Evolutionary conservation across 2,113 vertebrate genomes (phyloP), one percentile per base, ranked within the genome.

Genomic region (Mobula birostris): DNA sequence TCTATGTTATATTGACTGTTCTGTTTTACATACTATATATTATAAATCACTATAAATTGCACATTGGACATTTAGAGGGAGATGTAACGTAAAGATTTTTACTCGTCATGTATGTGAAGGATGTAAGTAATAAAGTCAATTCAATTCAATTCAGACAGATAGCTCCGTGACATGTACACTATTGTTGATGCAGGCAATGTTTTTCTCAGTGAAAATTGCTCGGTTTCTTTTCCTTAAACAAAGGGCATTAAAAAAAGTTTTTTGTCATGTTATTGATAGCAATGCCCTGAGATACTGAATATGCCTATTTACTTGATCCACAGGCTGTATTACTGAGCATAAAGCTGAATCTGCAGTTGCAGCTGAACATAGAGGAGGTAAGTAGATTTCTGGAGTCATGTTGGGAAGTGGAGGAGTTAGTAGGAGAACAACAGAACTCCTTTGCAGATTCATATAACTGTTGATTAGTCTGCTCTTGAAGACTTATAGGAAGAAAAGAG

Each of bases 331-430:
- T 96, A 8, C 95, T 98, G 91, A 95, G 97, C 93, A 96, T 96
- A 0, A 98, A 97, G 94, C 95, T 98, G 94, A 95, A 97, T 61
- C 95, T 98, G 58, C 98, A 98, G 96, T 95, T 96, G 5, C 96
- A 98, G 21, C 96, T 98, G 48, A 95, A 97, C 82, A 94, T 97
- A 94, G 98, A 98, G 94, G 96, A 98, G 97, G 98, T 98, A 94
- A 97, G 97, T 94, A 17, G 36, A 94, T 94, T 95, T 95, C 94
- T 90, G 5, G 29, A 66, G n/a, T 66, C 29, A 17, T 27, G 17
- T 83, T 83, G 24, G 19, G 48, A 83, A 56, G 24, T 32, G 27
- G 1, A 58, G 58, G 36, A 58, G 48, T 58, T 19, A 19, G 61
- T 14, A 66, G 21, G n/a, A 32, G 14, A n/a, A 66, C 14, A 32